Base-by-base conservation (phyloP, 2,113 vertebrate species). In the Mormoops blainvillei region DNA sequence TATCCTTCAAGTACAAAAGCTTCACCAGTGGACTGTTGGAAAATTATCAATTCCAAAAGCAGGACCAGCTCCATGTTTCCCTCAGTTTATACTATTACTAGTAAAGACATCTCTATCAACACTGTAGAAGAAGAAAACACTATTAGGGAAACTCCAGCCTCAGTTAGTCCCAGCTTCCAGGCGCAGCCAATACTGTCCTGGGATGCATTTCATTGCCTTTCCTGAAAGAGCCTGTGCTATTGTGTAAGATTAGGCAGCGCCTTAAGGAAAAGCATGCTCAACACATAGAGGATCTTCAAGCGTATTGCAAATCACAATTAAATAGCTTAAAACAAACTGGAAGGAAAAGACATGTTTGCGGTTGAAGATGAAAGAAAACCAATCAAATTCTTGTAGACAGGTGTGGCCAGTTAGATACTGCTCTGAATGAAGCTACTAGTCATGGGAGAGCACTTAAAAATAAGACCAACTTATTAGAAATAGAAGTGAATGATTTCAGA, bases 271-370 rank as follows among this genome's bases (percentile, higher is more conserved):
- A 99, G 81, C 99, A 99, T 7, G 98, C 99, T 9, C 99, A 99
- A 5, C 99, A 99, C 63, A 94, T 99, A 24, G 99, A 99, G 0
- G 99, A 99, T 71, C 98, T 99, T 19, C 99, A 99, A 73, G 99
- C 99, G 1, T 99, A 99, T 97, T 99, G 99, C 28, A 99, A 99
- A 82, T 98, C 98, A 0, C 99, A 99, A 98, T 99, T 99, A 85
- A 98, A 98, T 48, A 98, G 97, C 89, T 96, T 99, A 52, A 98
- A 99, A 89, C 99, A 99, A 99, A 95, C 98, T 99, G 74, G 97
- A 99, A 73, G 58, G 58, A 61, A 61, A 61, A 61, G 58, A 99
- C 96, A 95, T 98, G 50, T 98, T 98, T 91, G 95, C 97, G 6
- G 94, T 96, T 58, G 98, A 98, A 97, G 98, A 99, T 28, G 99